Evolutionary conservation across 2,113 vertebrate species (phyloP), one percentile per base, ranked within the genome.

Genomic region (Delphinapterus leucas): DNA sequence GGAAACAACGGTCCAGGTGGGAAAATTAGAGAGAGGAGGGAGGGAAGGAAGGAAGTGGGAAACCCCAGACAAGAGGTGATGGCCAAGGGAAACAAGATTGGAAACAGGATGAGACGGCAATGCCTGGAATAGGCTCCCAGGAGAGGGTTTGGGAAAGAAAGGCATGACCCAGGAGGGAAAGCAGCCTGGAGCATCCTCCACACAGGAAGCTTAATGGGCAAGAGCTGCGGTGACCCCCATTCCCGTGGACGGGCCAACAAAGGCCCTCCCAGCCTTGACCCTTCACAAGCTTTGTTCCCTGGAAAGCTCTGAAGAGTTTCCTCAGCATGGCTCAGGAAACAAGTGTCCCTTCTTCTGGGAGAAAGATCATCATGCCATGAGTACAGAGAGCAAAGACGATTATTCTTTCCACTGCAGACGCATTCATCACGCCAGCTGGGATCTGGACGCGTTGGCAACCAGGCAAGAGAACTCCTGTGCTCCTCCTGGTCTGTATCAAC

Each of bases 401-500:
- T 58, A 76, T 96, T 97, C 70, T 96, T 96, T 76, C 85, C 47
- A 53, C 49, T 63, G 6, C 33, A 83, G 86, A 73, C 11, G 18
- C 80, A n/a, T 20, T 47, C 44, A 58, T 76, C 85, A 70, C 81
- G 93, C 76, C 2, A 18, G 41, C 53, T 38, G 38, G 82, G 71
- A 73, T 87, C 38, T 68, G 15, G 70, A 36, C 21, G 1, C 47
- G 4, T 2, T 33, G 26, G 82, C 93, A 92, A 61, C 68, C 9
- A 10, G 38, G 28, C 47, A 58, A 82, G 76, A 88, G 67, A 80
- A 68, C 10, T 36, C 77, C 73, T 68, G 31, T 15, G 21, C 67
- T 67, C 60, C 63, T 88, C 74, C 81, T 28, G 49, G 77, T 94
- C 71, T 85, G 4, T 74, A 49, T 92, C 97, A 97, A 98, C 97